phyloP scores from a whole-genome alignment of 2,888 invertebrate species.

The Epistrophe eligans region DNA sequence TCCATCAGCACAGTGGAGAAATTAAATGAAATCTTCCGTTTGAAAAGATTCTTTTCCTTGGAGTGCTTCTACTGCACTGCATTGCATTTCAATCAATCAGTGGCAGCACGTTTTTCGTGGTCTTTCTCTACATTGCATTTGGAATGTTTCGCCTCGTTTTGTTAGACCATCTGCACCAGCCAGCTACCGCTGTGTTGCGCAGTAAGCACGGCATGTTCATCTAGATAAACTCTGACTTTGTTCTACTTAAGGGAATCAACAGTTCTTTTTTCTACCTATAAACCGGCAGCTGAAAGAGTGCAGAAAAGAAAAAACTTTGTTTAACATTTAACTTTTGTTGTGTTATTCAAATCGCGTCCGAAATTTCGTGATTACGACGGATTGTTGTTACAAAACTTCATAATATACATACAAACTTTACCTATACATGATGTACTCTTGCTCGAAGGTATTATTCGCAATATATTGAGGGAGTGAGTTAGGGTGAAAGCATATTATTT shows the following conservation, averaged over 20 bases:
- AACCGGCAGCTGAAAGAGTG: slow-evolving; percentile 9
- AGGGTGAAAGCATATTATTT: slow-evolving; percentile 41
- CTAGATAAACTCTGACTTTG: slow-evolving; percentile 74
- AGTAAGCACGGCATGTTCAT: slow-evolving; percentile 49
- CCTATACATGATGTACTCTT: neutral
- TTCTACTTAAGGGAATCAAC: slow-evolving; percentile 70
- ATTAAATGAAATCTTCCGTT: slow-evolving; percentile 30
- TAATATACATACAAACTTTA: neutral
- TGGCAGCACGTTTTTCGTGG: slow-evolving; percentile 74
- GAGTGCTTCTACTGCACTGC: neutral
- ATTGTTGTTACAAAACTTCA: slow-evolving; percentile 34
- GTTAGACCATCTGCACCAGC: slow-evolving; percentile 52
- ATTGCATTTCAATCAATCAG: slow-evolving; percentile 68
- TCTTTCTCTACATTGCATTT: slow-evolving; percentile 55
- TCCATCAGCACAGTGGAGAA: slow-evolving; percentile 17
- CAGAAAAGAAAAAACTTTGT: slow-evolving; percentile 21
- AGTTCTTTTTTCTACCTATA: neutral
- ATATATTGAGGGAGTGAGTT: slow-evolving; percentile 1
- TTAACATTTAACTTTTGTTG: slow-evolving; percentile 53
- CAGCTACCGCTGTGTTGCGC: slow-evolving; percentile 8
- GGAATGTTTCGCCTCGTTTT: slow-evolving; percentile 51
- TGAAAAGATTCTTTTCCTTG: slow-evolving; percentile 25
- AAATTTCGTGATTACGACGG: slow-evolving; percentile 60
- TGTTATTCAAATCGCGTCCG: slow-evolving; percentile 71
- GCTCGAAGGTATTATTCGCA: slow-evolving; percentile 19